Evolutionary conservation across 2,888 invertebrate genomes (phyloP).

Genomic region (Listrodromus nycthemerus): DNA sequence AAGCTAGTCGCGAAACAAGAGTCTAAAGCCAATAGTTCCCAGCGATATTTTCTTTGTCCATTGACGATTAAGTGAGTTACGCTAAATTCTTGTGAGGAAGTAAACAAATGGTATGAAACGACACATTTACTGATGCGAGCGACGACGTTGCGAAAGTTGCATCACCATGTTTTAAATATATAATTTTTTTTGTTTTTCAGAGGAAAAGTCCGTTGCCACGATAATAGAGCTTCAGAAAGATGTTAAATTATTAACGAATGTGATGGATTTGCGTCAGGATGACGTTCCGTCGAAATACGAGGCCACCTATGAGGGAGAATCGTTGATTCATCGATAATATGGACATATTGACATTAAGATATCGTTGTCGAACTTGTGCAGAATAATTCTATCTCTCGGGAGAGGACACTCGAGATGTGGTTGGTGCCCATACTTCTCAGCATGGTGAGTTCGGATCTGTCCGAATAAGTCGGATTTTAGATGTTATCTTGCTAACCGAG

Average conservation of each 20-base stretch:
- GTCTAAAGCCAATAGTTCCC: background rate
- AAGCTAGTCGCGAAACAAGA: background rate
- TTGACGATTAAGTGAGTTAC: background rate
- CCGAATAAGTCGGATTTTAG: conserved; percentile 86
- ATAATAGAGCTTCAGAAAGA: conserved; percentile 88
- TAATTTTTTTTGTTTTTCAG: conserved; percentile 84
- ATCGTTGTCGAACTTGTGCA: conserved; percentile 93
- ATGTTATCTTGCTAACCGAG: background rate
- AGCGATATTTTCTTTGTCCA: background rate
- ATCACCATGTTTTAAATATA: background rate
- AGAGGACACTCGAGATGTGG: conserved; percentile 88
- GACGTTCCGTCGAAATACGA: conserved; percentile 87
- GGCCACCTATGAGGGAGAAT: conserved; percentile 88
- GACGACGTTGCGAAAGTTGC: background rate
- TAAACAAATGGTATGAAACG: background rate
- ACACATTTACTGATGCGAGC: background rate
- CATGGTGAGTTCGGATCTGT: conserved; percentile 86
- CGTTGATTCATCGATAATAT: conserved; percentile 90
- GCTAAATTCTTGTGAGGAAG: background rate
- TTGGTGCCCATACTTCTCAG: conserved; percentile 88
- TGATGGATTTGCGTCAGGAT: conserved; percentile 85
- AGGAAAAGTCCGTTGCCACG: conserved; percentile 89
- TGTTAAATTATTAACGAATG: conserved; percentile 86
- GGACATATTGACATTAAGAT: conserved; percentile 90
- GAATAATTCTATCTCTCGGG: conserved; percentile 94